phyloP scores from a whole-genome alignment of 2,113 vertebrate species.

The Leptocoma aspasia region DNA sequence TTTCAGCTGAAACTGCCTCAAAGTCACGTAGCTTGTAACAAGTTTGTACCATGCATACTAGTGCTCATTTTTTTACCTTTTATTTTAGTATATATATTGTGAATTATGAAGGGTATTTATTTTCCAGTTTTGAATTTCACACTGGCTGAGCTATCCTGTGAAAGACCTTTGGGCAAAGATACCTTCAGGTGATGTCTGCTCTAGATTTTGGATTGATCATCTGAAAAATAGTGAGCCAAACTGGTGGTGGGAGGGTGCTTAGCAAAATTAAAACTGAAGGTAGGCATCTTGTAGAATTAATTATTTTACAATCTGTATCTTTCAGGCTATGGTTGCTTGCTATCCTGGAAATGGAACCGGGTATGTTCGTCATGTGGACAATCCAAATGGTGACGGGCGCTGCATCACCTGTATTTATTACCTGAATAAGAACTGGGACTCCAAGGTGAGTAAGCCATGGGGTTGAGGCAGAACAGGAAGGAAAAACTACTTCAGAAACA shows the following conservation, averaged over 20 bases:
- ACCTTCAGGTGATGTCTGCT: neutral
- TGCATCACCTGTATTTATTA: constrained; percentile 93
- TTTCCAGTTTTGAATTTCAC: neutral
- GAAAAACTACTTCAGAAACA: neutral
- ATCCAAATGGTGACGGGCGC: constrained; percentile 86
- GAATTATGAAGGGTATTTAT: neutral
- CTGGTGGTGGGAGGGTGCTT: neutral
- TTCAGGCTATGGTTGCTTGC: constrained; percentile 89
- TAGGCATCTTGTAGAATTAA: neutral
- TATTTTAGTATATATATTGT: neutral
- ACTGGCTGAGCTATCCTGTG: neutral
- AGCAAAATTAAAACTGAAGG: neutral
- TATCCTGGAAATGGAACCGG: constrained; percentile 89
- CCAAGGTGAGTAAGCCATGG: constrained; percentile 74
- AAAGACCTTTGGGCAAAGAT: neutral
- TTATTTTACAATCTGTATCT: neutral
- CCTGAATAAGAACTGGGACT: constrained; percentile 90
- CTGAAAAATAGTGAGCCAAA: neutral
- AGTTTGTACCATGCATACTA: neutral
- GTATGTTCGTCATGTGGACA: constrained; percentile 90
- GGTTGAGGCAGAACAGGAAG: neutral
- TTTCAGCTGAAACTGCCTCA: neutral
- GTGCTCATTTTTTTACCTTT: neutral
- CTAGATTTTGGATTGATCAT: neutral
- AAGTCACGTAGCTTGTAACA: neutral